These are phyloP conservation scores for Collichthys lucidus DNA, from an alignment of 2,113 vertebrate genomes.

Conservation along the genomic window DNA sequence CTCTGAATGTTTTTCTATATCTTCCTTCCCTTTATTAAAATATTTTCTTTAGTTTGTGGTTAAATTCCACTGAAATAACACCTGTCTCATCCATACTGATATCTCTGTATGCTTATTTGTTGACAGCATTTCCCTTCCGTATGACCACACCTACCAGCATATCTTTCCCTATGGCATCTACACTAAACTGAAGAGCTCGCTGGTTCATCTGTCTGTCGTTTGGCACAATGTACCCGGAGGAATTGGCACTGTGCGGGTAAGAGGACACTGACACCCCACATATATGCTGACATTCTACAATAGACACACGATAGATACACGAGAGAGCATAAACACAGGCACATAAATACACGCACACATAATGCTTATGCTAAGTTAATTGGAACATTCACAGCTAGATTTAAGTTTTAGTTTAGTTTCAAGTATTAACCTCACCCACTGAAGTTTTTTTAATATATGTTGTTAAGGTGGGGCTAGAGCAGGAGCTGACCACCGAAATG, in stretches of 20 bases:
- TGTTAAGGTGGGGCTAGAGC: conserved; percentile 76
- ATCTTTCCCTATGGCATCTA: conserved; percentile 79
- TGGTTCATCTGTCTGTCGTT: conserved; percentile 78
- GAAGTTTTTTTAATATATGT: neutral
- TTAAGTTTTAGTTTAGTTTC: no score
- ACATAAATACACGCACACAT: neutral
- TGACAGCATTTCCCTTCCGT: conserved; percentile 79
- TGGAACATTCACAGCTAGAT: neutral
- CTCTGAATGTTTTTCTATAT: neutral
- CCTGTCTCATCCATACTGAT: neutral
- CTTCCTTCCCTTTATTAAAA: neutral
- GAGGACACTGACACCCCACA: conserved; percentile 1
- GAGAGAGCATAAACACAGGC: neutral
- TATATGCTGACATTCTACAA: neutral
- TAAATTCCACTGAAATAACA: neutral
- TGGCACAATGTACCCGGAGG: conserved; percentile 73
- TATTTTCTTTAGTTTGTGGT: neutral
- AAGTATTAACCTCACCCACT: neutral
- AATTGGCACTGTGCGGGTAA: conserved; percentile 77
- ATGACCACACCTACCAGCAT: conserved; percentile 82
- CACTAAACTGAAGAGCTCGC: conserved; percentile 73
- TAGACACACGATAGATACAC: neutral
- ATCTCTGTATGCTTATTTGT: neutral
- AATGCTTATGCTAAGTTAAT: neutral
- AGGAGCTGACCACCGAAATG: conserved; percentile 63